phyloP scores from a whole-genome alignment of 2,113 vertebrate species.

The Gavia stellata region DNA sequence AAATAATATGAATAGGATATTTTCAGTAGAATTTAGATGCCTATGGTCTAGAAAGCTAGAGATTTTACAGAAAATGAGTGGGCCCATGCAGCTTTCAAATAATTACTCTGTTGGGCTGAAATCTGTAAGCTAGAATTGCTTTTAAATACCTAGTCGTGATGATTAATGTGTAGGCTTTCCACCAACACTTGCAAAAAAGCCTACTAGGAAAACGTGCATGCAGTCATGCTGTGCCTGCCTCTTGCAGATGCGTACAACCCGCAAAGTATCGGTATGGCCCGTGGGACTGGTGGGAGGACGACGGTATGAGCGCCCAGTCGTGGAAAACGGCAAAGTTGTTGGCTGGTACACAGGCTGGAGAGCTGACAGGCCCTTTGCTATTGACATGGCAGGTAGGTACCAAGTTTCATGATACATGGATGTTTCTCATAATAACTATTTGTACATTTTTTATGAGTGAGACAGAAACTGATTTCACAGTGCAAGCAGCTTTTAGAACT shows the following conservation, averaged over 20 bases:
- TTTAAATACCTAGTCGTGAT: neutral
- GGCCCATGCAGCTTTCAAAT: neutral
- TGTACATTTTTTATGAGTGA: neutral
- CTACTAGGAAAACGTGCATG: rapidly evolving
- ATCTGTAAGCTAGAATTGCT: neutral
- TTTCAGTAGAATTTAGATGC: neutral
- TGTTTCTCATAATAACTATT: neutral
- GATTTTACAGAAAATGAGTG: neutral
- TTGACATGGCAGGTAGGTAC: constrained; percentile 95
- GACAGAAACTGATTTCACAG: neutral
- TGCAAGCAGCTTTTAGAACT: neutral
- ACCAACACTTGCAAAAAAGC: rapidly evolving
- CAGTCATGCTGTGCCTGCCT: neutral
- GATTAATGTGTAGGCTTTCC: neutral
- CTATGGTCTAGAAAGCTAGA: neutral
- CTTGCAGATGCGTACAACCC: constrained; percentile 90
- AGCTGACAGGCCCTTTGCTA: constrained; percentile 93
- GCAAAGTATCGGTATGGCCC: constrained; percentile 92
- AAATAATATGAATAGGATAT: neutral
- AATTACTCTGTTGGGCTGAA: neutral
- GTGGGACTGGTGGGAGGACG: constrained; percentile 95
- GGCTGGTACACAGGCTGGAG: constrained; percentile 99
- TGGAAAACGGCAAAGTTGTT: constrained; percentile 91
- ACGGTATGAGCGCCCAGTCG: constrained; percentile 90
- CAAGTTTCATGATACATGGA: rapidly evolving